Base-by-base conservation (phyloP, 1,140 invertebrate genomes). In the Drosophila ironensis region DNA sequence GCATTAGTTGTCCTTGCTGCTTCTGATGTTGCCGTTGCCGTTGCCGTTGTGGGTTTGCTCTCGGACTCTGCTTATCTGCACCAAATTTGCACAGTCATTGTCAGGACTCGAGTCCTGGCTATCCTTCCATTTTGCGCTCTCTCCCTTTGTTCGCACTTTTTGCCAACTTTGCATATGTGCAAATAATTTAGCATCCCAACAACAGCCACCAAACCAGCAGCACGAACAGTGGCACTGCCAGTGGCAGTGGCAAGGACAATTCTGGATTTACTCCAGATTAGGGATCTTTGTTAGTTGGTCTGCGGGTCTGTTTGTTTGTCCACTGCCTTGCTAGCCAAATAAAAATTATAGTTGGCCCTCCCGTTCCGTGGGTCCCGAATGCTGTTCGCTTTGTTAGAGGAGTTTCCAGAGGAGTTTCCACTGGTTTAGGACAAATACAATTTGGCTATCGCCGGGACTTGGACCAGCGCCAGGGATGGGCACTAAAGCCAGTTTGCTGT, bases 51-150 rank as follows among this genome's bases (percentile, higher is more conserved):
- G 27, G 35, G 59, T 61, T 69, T 68, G 17, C 47, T 60, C 80
- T 84, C 74, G 73, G 78, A 84, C 78, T 73, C 69, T 78, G 78
- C 78, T 84, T 84, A 86, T 74, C 78, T 84, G 78, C 73, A 71
- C 78, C 64, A 86, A 78, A 84, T 86, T 86, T 84, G 80, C 80
- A 78, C 74, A 84, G 80, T 84, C 80, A 84, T 86, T 86, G 78
- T 86, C 72, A 70, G 64, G 53, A 63, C 59, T 64, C 24, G 60
- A 28, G 44, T 63, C 42, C 52, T 12, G 14, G 42, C 11, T 30
- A 71, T 71, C 71, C 76, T 67, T 67, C 59, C 40, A 56, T 46
- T 60, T 54, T n/a, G 28, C 20, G 56, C 51, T 24, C 50, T 46
- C 27, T 66, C 80, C 64, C 69, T 78, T 54, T 68, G 33, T 57